A percentile compares a stretch with the other conserved stretches of the same genome.
Evolutionary conservation across 2,888 invertebrate genomes (phyloP).

Genomic region (Nephrotoma appendiculata): DNA sequence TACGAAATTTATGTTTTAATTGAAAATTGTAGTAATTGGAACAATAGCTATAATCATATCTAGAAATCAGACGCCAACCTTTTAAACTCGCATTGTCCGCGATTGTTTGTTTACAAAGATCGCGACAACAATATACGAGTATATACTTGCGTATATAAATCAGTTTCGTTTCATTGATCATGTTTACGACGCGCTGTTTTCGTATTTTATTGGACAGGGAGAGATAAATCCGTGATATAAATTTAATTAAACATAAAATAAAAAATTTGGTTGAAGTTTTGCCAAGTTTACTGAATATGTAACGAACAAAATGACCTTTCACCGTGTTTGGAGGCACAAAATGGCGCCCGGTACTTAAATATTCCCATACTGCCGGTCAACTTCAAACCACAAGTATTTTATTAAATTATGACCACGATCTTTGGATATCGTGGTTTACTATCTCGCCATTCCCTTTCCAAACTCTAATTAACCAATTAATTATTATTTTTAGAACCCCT

Average conservation of each 20-base stretch:
- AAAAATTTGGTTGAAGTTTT: not conserved
- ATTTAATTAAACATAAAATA: not conserved
- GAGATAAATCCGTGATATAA: not conserved
- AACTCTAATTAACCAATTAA: not conserved
- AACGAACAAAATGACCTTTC: not conserved
- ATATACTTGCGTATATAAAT: not conserved
- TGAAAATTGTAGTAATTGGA: not conserved
- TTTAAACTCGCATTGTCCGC: not conserved
- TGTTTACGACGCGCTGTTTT: not conserved
- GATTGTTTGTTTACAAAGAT: not conserved
- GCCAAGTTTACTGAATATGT: not conserved
- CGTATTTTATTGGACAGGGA: not conserved
- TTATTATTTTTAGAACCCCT: not conserved
- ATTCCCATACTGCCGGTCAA: not conserved
- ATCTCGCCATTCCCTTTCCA: not conserved
- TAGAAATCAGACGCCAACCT: not conserved
- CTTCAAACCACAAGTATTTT: not conserved
- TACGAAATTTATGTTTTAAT: not conserved
- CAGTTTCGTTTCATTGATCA: not conserved
- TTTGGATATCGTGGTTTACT: not conserved
- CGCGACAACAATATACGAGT: not conserved
- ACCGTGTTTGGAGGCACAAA: not conserved
- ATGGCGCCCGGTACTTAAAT: no score
- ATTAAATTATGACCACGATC: not conserved
- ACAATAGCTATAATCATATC: not conserved